A percentile compares a stretch with the other conserved stretches of the same genome.
These are phyloP conservation scores for Metalampra italica DNA, from an alignment of 2,888 invertebrate species.

Conservation along the genomic window DNA sequence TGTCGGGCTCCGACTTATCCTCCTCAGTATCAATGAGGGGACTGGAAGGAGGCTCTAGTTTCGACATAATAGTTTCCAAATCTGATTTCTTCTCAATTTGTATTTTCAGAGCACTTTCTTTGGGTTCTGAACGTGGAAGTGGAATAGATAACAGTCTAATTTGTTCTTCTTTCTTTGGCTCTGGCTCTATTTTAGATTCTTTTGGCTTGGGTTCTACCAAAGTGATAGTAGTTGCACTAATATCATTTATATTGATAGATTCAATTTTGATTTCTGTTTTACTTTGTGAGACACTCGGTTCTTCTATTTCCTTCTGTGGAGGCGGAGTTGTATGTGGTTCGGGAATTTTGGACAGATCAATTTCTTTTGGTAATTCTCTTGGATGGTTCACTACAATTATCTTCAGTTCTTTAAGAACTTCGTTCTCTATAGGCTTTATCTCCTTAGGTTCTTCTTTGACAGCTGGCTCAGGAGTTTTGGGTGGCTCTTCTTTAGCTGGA, in stretches of 20 bases:
- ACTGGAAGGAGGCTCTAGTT: constrained; percentile 57
- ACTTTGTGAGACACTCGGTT: not conserved
- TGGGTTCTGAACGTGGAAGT: constrained; percentile 32
- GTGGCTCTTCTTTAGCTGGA: constrained; percentile 29
- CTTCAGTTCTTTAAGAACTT: constrained; percentile 4
- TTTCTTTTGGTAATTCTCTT: constrained; percentile 6
- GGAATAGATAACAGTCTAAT: constrained; percentile 35
- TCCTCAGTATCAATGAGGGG: constrained; percentile 70
- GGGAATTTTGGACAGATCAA: constrained; percentile 31
- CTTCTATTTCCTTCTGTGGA: constrained; percentile 15
- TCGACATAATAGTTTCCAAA: constrained; percentile 35
- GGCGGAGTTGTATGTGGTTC: constrained; percentile 53
- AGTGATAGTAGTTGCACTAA: constrained; percentile 12
- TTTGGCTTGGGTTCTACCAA: constrained; percentile 9
- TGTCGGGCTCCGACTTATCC: constrained; percentile 72
- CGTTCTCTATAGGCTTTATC: constrained; percentile 2
- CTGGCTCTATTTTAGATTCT: constrained; percentile 18
- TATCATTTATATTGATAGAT: not conserved
- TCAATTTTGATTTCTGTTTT: not conserved
- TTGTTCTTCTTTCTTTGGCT: constrained; percentile 23
- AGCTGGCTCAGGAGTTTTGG: constrained; percentile 34
- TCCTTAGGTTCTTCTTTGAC: constrained; percentile 24
- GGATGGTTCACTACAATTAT: constrained; percentile 4
- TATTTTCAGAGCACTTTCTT: constrained; percentile 27
- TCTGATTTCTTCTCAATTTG: constrained; percentile 42